These are phyloP conservation scores for Hippocampus kuda DNA, from an alignment of 2,797 vertebrate species.

Conservation along the genomic window DNA sequence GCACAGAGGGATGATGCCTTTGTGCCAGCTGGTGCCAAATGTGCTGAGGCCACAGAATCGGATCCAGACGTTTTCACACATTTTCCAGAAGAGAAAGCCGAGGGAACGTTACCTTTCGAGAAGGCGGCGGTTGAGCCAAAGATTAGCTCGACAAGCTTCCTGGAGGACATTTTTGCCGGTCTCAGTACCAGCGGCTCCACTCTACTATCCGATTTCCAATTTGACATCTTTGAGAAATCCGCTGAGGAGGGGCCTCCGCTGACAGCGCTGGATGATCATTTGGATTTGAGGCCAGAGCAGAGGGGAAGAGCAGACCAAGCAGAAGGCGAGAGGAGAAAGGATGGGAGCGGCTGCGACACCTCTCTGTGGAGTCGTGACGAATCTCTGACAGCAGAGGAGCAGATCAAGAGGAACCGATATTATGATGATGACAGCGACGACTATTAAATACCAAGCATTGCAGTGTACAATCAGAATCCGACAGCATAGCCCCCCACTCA, in stretches of 20 bases:
- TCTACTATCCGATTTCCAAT: conserved; percentile 52
- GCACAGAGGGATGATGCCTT: conserved; percentile 55
- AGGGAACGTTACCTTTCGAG: conserved; percentile 22
- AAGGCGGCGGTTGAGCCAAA: conserved; percentile 32
- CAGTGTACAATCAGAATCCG: conserved; percentile 13
- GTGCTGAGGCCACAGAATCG: conserved; percentile 38
- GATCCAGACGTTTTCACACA: conserved; percentile 28
- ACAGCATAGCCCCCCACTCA: neutral
- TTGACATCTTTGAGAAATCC: conserved; percentile 39
- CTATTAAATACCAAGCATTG: conserved; percentile 33
- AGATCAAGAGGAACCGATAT: conserved; percentile 76
- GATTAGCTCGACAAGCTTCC: conserved; percentile 55
- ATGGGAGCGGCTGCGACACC: conserved; percentile 14
- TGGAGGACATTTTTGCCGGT: conserved; percentile 66
- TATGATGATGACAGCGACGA: conserved; percentile 60
- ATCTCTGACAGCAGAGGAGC: conserved; percentile 67
- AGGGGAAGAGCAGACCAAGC: conserved; percentile 8
- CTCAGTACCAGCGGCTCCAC: conserved; percentile 49
- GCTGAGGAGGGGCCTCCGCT: conserved; percentile 19
- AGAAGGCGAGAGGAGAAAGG: conserved; percentile 14
- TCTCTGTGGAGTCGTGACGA: conserved; percentile 47
- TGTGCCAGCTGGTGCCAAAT: conserved; percentile 60
- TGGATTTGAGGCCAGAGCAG: conserved; percentile 60
- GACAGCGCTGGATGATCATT: conserved; percentile 59
- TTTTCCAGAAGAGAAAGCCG: conserved; percentile 20